phyloP scores from a whole-genome alignment of 2,797 vertebrate species.

The Pseudotriccus pelzelni region DNA sequence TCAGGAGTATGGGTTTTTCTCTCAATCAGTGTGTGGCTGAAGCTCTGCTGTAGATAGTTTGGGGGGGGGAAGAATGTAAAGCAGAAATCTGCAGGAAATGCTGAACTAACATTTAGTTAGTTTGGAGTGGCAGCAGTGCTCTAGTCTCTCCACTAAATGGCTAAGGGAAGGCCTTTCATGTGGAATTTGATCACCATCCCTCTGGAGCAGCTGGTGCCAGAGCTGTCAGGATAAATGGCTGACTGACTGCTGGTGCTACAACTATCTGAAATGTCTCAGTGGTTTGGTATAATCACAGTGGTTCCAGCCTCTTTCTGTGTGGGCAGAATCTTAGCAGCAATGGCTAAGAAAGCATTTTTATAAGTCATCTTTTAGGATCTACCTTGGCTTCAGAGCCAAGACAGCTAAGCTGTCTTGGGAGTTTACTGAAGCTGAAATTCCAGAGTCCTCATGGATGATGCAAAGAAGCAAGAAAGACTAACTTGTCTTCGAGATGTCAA shows the following conservation, averaged over 20 bases:
- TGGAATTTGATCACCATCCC: not conserved
- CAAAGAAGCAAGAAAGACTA: not conserved
- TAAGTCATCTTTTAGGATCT: not conserved
- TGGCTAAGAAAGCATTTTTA: not conserved
- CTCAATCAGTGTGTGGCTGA: not conserved
- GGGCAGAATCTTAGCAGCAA: not conserved
- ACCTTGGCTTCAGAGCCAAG: not conserved
- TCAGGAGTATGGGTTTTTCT: not conserved
- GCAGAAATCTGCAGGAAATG: not conserved
- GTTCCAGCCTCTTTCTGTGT: not conserved
- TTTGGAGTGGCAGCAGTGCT: not conserved
- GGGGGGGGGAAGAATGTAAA: not conserved
- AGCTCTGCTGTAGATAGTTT: not conserved
- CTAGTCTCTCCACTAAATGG: not conserved
- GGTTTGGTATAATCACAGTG: not conserved
- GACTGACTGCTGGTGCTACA: not conserved
- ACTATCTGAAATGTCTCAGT: accelerated
- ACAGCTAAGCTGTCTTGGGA: not conserved
- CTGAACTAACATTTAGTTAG: not conserved
- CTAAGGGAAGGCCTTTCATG: not conserved
- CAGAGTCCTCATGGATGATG: not conserved
- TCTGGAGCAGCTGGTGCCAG: not conserved
- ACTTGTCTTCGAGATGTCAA: not conserved
- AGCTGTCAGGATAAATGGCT: not conserved
- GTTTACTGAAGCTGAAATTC: not conserved